Evolutionary conservation across 2,113 vertebrate genomes (phyloP).

Genomic region (Oryzias woworae): DNA sequence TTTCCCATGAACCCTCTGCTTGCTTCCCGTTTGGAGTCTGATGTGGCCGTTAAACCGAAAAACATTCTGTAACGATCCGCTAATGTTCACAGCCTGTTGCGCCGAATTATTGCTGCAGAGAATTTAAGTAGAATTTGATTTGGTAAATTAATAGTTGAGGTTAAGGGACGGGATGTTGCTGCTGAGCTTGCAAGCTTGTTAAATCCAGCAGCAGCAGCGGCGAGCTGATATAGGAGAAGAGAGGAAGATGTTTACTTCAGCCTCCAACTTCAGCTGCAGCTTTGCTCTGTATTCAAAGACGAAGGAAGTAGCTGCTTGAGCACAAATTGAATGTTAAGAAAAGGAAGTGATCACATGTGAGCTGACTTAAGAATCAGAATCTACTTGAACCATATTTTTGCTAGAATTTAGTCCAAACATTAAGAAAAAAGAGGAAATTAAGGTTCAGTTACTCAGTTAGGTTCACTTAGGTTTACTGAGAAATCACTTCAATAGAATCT

Average conservation of each 20-base stretch:
- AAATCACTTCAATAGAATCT: no score
- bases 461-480: no score
- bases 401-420: no score
- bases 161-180: slow-evolving; percentile 12
- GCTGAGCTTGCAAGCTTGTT: slow-evolving; percentile 7
- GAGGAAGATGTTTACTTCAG: background rate
- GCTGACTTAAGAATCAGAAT: no score
- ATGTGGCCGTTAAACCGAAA: background rate
- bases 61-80: slow-evolving; percentile 11
- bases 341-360: background rate
- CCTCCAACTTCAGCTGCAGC: slow-evolving; percentile 5
- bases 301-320: slow-evolving; percentile 3
- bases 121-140: slow-evolving; percentile 23
- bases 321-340: slow-evolving; percentile 2
- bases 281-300: background rate
- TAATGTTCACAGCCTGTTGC: background rate
- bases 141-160: slow-evolving; percentile 14
- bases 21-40: slow-evolving; percentile 4
- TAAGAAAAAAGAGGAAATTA: no score
- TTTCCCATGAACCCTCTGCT: background rate
- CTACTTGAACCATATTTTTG: no score
- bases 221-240: slow-evolving; percentile 6
- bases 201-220: slow-evolving; percentile 20
- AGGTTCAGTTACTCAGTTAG: no score
- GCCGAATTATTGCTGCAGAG: slow-evolving; percentile 12